Percentiles rank a stretch among this genome's conserved stretches.
These are phyloP conservation scores for Beris morrisii DNA, from an alignment of 2,888 invertebrate genomes.

Conservation along the genomic window DNA sequence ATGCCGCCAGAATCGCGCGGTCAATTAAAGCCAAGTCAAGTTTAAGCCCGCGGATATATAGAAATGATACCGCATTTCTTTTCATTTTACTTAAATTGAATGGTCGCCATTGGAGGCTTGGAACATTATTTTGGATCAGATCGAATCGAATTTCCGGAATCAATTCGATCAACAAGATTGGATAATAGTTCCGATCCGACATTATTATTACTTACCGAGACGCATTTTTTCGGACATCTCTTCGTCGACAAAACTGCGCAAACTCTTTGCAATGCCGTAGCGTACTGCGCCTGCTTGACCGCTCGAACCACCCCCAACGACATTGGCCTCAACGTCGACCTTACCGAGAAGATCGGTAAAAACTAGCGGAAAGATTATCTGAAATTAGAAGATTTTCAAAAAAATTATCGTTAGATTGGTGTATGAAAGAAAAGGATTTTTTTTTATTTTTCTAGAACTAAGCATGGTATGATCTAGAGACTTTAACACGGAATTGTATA, in stretches of 20 bases:
- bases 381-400: slow-evolving; percentile 44
- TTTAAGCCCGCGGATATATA: background rate
- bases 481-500: too few species aligned
- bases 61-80: too few species aligned
- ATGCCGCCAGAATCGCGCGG: slow-evolving; percentile 15
- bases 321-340: slow-evolving; percentile 81
- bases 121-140: too few species aligned
- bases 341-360: slow-evolving; percentile 73
- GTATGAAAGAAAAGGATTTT: too few species aligned
- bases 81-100: too few species aligned
- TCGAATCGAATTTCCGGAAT: too few species aligned
- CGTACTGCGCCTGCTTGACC: slow-evolving; percentile 89
- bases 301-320: slow-evolving; percentile 72
- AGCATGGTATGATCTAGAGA: too few species aligned
- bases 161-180: too few species aligned
- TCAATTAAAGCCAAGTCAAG: slow-evolving; percentile 20
- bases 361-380: slow-evolving; percentile 82
- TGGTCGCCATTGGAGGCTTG: too few species aligned
- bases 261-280: slow-evolving; percentile 81
- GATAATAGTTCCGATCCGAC: too few species aligned
- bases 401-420: background rate
- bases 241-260: slow-evolving; percentile 79
- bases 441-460: too few species aligned
- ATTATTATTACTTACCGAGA: slow-evolving; percentile 63
- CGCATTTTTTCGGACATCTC: slow-evolving; percentile 82